phyloP scores from a whole-genome alignment of 53 echinoderm and acorn worm species.

The Mesocentrotus franciscanus region DNA sequence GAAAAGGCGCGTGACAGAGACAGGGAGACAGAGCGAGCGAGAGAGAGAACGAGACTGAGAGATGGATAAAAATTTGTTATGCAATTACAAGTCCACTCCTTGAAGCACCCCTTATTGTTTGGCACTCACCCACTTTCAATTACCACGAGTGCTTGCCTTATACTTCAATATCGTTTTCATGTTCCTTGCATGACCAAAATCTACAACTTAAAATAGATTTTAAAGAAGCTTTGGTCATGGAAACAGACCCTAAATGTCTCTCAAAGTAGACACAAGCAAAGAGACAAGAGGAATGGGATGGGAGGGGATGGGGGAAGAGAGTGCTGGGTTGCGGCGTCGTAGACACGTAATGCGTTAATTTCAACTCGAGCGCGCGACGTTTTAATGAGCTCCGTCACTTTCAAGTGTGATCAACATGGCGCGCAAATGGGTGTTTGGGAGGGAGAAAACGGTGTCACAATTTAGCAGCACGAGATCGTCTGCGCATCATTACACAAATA shows the following conservation, averaged over 20 bases:
- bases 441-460: conserved; percentile 61
- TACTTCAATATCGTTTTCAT: neutral
- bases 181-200: conserved; percentile 4
- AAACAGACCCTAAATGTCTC: conserved; percentile 1
- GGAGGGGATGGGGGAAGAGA: neutral
- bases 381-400: conserved; percentile 64
- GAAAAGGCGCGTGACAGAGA: conserved; percentile 13
- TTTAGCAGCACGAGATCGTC: conserved; percentile 37
- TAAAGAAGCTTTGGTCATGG: conserved; percentile 14
- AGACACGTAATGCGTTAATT: conserved; percentile 62
- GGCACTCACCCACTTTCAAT: conserved; percentile 13
- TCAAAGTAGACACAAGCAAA: conserved; percentile 3
- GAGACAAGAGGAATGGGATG: conserved; percentile 4
- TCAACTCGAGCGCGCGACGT: conserved; percentile 44
- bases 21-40: neutral
- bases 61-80: neutral
- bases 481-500: conserved; percentile 68
- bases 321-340: conserved; percentile 39
- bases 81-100: neutral
- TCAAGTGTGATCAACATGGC: conserved; percentile 61
- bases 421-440: conserved; percentile 59
- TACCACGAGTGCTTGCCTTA: neutral
- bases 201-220: neutral
- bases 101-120: neutral
- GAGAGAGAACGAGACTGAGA: neutral